Conservation (phyloP, 2,888 invertebrate species). For the Tinea semifulvella region DNA sequence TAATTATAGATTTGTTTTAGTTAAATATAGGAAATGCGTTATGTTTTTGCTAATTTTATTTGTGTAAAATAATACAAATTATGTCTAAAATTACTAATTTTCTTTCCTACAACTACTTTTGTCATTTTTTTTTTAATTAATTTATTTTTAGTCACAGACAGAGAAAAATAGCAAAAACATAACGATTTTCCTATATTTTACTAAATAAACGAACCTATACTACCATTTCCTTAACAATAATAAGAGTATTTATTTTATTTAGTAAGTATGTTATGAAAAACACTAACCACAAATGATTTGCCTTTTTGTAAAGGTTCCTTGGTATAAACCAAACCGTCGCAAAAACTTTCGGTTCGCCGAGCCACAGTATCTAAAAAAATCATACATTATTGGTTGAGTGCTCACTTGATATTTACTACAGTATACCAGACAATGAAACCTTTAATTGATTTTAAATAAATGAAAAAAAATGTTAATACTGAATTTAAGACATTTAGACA, state of each 20-base stretch:
- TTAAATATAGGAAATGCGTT: too few species aligned
- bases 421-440: not conserved
- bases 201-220: too few species aligned
- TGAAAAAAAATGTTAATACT: too few species aligned
- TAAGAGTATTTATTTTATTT: too few species aligned
- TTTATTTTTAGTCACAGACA: not conserved
- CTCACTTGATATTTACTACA: not conserved
- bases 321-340: constrained; percentile 80
- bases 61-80: too few species aligned
- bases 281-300: constrained; percentile 74
- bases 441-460: too few species aligned
- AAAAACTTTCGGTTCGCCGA: constrained; percentile 80
- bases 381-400: not conserved
- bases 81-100: not conserved
- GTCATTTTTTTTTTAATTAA: not conserved
- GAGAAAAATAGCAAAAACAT: not conserved
- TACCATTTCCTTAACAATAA: too few species aligned
- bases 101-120: not conserved
- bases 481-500: too few species aligned
- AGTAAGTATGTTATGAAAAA: too few species aligned
- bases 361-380: constrained; percentile 65
- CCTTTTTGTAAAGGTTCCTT: constrained; percentile 72
- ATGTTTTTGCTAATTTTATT: too few species aligned
- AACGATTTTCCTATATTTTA: too few species aligned
- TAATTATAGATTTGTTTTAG: too few species aligned